Evolutionary conservation across 2,888 invertebrate genomes (phyloP).

Genomic region (Gymnoscelis rufifasciata): DNA sequence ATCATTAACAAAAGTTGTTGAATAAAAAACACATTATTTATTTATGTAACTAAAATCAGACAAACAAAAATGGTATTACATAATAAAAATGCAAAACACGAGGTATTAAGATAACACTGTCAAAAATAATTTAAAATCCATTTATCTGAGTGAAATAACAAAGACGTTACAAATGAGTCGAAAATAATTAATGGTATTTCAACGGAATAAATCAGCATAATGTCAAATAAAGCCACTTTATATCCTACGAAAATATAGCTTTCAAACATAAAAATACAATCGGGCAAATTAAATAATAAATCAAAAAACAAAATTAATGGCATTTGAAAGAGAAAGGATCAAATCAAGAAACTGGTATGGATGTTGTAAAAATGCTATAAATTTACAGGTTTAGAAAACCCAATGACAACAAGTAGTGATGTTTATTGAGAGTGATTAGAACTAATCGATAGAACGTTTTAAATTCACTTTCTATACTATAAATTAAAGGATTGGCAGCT

Average conservation of each 20-base stretch:
- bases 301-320: conserved; percentile 35
- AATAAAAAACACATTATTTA: too few species aligned
- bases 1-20: too few species aligned
- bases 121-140: not conserved
- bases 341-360: conserved; percentile 29
- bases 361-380: conserved; percentile 39
- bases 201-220: conserved; percentile 21
- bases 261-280: conserved; percentile 24
- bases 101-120: not conserved
- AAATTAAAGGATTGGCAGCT: conserved; percentile 21
- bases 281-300: conserved; percentile 32
- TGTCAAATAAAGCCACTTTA: conserved; percentile 28
- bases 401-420: conserved; percentile 41
- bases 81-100: not conserved
- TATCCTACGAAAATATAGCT: conserved; percentile 24
- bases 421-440: conserved; percentile 27
- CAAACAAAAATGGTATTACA: not conserved
- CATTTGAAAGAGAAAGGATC: conserved; percentile 43
- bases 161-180: conserved; percentile 9
- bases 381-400: conserved; percentile 56
- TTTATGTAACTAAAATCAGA: too few species aligned
- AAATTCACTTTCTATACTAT: conserved; percentile 34
- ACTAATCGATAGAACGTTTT: conserved; percentile 25
- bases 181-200: conserved; percentile 17
- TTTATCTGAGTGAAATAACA: conserved; percentile 5